Percentiles rank a stretch among this genome's conserved stretches.
phyloP scores from a whole-genome alignment of 2,797 vertebrate genomes.

The Geotrypetes seraphini region DNA sequence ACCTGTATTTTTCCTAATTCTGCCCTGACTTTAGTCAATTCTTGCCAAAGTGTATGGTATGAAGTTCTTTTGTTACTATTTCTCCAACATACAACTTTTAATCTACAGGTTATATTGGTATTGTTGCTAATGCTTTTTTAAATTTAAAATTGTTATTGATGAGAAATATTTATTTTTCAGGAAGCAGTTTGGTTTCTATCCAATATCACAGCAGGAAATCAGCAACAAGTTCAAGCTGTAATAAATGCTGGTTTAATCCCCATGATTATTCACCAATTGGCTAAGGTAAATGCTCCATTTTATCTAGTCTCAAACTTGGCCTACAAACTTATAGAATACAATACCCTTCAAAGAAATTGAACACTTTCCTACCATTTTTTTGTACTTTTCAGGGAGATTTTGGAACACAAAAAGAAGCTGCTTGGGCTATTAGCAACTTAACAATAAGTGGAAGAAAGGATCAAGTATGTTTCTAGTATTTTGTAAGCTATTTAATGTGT shows the following conservation, averaged over 20 bases:
- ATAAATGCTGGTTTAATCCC: constrained; percentile 95
- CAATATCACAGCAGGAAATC: constrained; percentile 98
- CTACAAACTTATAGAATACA: neutral
- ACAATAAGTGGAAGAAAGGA: constrained; percentile 98
- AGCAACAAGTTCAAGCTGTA: constrained; percentile 97
- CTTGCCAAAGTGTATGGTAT: too few relatives aligned
- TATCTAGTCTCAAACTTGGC: constrained; percentile 32
- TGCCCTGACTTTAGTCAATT: too few relatives aligned
- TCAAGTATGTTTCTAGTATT: constrained; percentile 83
- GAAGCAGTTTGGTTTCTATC: constrained; percentile 98
- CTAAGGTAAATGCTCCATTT: constrained; percentile 72
- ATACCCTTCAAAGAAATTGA: constrained; percentile 18
- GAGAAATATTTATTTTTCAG: constrained; percentile 56
- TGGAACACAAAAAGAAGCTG: constrained; percentile 96
- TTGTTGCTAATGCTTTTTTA: too few relatives aligned
- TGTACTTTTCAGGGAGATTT: constrained; percentile 82
- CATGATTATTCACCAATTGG: constrained; percentile 97
- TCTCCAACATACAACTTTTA: too few relatives aligned
- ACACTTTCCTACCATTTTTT: constrained; percentile 21
- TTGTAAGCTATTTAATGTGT: neutral
- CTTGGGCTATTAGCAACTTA: constrained; percentile 98
- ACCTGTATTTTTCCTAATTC: too few relatives aligned
- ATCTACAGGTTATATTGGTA: too few relatives aligned
- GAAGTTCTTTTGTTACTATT: too few relatives aligned
- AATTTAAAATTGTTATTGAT: too few relatives aligned